These are phyloP conservation scores for Merodon equestris DNA, from an alignment of 2,888 invertebrate species.

Conservation along the genomic window DNA sequence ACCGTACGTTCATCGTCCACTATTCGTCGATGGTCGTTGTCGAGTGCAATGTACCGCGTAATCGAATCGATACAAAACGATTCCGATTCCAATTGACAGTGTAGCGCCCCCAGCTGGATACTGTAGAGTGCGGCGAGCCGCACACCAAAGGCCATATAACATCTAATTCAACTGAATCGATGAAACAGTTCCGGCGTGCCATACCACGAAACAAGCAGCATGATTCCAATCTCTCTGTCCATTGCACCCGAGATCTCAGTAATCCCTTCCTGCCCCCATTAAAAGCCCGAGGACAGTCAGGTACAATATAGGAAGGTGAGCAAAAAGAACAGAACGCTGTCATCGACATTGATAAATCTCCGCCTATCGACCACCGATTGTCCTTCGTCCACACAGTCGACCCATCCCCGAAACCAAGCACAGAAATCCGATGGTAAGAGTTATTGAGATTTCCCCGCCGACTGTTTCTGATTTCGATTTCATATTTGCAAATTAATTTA, in stretches of 20 bases:
- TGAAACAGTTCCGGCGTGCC: conserved; percentile 22
- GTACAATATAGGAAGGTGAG: conserved; percentile 12
- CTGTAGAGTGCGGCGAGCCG: conserved; percentile 31
- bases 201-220: conserved; percentile 2
- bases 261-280: no score
- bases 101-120: conserved; percentile 64
- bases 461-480: conserved; percentile 65
- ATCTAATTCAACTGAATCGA: no score
- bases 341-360: conserved; percentile 63
- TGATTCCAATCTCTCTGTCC: conserved; percentile 23
- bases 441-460: conserved; percentile 47
- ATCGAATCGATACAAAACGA: conserved; percentile 53
- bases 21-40: conserved; percentile 7
- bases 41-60: conserved; percentile 57
- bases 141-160: no score
- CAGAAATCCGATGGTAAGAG: conserved; percentile 44
- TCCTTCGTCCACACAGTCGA: not conserved
- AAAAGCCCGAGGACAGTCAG: no score
- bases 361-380: conserved; percentile 22
- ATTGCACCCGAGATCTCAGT: conserved; percentile 8
- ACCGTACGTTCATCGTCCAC: conserved; percentile 15
- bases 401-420: conserved; percentile 12
- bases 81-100: conserved; percentile 66
- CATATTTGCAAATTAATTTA: conserved; percentile 67
- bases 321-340: conserved; percentile 39